Percentiles rank a stretch among this genome's conserved stretches.
Conservation (phyloP, 2,113 vertebrate genomes). For the Eubucco bourcierii region DNA sequence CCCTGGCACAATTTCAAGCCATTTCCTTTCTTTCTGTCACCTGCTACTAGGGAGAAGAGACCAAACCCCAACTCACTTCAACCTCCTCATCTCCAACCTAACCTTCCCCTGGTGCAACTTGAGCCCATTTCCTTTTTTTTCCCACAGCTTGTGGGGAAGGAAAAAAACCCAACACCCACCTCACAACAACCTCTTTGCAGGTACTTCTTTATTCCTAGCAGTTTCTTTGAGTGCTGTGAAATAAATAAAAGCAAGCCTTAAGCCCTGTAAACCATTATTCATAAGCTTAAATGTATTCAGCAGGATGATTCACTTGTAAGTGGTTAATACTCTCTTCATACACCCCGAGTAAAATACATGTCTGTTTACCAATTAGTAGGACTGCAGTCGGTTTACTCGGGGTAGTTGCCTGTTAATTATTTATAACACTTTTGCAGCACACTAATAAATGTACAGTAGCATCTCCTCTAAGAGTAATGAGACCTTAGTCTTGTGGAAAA, state of each 20-base stretch:
- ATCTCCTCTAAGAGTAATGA: slow-evolving; percentile 47
- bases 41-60: too few species aligned
- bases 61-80: too few species aligned
- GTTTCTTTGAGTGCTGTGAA: neutral
- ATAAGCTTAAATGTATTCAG: slow-evolving; percentile 6
- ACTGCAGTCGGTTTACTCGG: neutral
- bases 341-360: neutral
- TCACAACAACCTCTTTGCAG: too few species aligned
- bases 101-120: too few species aligned
- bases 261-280: neutral
- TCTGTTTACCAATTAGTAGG: slow-evolving; percentile 53
- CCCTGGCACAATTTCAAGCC: too few species aligned
- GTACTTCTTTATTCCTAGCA: too few species aligned
- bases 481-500: slow-evolving; percentile 42
- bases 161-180: too few species aligned
- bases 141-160: too few species aligned
- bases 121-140: too few species aligned
- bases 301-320: neutral
- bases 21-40: too few species aligned
- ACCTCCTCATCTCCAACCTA: too few species aligned
- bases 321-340: neutral
- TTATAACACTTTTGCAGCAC: slow-evolving; percentile 15
- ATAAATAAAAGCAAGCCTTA: slow-evolving; percentile 11
- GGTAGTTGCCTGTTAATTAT: slow-evolving; percentile 46
- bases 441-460: slow-evolving; percentile 10